Base-by-base conservation (phyloP, 2,888 invertebrate species). In the Meandrusa payeni region DNA sequence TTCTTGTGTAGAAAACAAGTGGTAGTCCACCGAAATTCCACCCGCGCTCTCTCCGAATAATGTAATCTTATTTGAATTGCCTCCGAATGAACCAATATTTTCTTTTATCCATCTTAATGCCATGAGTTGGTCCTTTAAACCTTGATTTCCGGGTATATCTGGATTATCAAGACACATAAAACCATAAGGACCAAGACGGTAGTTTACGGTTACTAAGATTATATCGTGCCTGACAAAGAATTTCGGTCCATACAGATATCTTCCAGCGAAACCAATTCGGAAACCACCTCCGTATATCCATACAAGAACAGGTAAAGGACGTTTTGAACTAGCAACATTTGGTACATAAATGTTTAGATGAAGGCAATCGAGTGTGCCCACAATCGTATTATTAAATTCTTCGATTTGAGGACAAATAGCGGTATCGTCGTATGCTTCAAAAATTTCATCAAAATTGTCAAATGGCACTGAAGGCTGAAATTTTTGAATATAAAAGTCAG, bases 301-400 rank as follows among this genome's bases (percentile, higher is more conserved):
- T 1, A 82, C 70, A 6, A 79, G 51, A 1, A 82, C 65, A 7
- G 82, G 74, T 0, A 69, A 37, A 2, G 40, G 52, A n/a, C 61
- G 46, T 9, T 34, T 46, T 1, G 46, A 28, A 1, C 33, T 56
- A n/a, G 57, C 54, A 2, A 23, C 41, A 1, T 59, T 52, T 0
- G 91, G 91, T 2, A 90, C 88, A 55, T 90, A 92, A 0, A 92
- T 86, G 60, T 91, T 92, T 2, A 92, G 54, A 45, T 87, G 90
- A 0, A 92, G 77, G 49, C 92, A 93, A 52, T 90, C 88, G 40
- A 87, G 71, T 11, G 67, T 23, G 62, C 89, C 64, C 61, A 74
- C 11, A 61, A 55, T 43, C n/a, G 74, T 41, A 1, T 49, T 37
- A 2, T 33, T 9, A 61, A 69, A 45, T 19, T 47, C 41, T 37